phyloP scores from a whole-genome alignment of 2,797 vertebrate species.

The Propithecus deckenii region DNA sequence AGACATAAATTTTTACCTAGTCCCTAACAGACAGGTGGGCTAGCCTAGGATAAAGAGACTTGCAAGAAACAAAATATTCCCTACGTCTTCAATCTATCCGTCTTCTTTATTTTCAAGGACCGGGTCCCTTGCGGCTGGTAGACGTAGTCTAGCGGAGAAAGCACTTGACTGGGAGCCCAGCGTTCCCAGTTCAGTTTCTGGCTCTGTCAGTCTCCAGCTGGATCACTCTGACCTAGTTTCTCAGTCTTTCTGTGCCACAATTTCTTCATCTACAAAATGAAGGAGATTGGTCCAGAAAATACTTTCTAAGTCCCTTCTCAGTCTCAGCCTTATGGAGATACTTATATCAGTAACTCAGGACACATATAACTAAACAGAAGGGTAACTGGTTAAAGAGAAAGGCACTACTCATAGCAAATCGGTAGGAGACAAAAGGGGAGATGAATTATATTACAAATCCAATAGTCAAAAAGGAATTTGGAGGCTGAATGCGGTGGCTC shows the following conservation, averaged over 20 bases:
- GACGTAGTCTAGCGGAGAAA: neutral
- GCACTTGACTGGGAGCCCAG: neutral
- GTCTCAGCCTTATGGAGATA: neutral
- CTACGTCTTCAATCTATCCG: neutral
- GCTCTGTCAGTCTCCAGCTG: neutral
- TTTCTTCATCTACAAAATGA: neutral
- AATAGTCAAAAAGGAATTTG: neutral
- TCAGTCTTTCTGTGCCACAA: neutral
- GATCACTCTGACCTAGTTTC: neutral
- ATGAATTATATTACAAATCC: neutral
- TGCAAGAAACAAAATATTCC: neutral
- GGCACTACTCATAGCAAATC: fast-evolving
- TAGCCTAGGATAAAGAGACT: neutral
- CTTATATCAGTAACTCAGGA: neutral
- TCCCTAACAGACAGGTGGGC: neutral
- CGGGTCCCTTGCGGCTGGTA: neutral
- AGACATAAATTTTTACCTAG: neutral
- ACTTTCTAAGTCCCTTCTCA: neutral
- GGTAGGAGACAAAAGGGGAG: neutral
- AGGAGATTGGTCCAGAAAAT: neutral
- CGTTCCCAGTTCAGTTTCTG: neutral
- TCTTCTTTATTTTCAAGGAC: neutral
- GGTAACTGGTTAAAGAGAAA: neutral
- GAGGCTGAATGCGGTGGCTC: neutral
- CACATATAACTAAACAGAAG: neutral